Percentiles rank a stretch among this genome's conserved stretches.
Evolutionary conservation across 2,113 vertebrate genomes (phyloP).

Genomic region (Phycodurus eques): DNA sequence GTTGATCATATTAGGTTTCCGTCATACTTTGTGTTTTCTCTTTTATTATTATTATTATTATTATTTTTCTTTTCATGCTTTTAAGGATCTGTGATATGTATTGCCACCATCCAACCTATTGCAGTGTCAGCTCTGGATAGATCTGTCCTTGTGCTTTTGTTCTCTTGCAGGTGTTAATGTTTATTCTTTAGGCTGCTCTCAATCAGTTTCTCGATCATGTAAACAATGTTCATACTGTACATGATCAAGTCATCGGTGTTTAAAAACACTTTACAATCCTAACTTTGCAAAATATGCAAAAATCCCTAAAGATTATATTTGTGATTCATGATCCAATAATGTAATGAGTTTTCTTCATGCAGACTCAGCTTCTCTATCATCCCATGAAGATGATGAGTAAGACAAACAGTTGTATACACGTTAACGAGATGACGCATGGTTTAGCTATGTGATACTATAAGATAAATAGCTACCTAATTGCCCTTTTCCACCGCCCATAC

Average conservation of each 20-base stretch:
- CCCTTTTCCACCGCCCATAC: constrained; percentile 21
- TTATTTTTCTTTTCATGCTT: too few species aligned
- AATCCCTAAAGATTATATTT: constrained; percentile 8
- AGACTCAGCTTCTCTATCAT: constrained; percentile 36
- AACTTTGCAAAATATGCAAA: constrained; percentile 9
- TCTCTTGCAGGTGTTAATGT: too few species aligned
- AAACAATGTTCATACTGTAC: too few species aligned
- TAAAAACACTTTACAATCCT: neutral
- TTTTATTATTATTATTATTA: too few species aligned
- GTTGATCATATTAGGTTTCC: too few species aligned
- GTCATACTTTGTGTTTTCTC: too few species aligned
- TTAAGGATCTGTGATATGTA: too few species aligned
- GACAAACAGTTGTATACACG: constrained; percentile 21
- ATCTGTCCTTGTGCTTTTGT: too few species aligned
- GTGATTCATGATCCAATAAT: constrained; percentile 12
- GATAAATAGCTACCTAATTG: constrained; percentile 26
- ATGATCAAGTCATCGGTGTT: neutral
- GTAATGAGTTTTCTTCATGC: constrained; percentile 31
- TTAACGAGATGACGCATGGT: constrained; percentile 28
- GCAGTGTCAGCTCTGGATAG: too few species aligned
- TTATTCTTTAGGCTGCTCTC: too few species aligned
- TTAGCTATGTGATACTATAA: constrained; percentile 32
- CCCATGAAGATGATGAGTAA: constrained; percentile 25
- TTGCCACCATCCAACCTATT: too few species aligned
- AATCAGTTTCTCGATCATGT: neutral